A percentile compares a stretch with the other conserved stretches of the same genome.
Evolutionary conservation across 2,113 vertebrate genomes (phyloP).

Genomic region (Cephalopterus ornatus): DNA sequence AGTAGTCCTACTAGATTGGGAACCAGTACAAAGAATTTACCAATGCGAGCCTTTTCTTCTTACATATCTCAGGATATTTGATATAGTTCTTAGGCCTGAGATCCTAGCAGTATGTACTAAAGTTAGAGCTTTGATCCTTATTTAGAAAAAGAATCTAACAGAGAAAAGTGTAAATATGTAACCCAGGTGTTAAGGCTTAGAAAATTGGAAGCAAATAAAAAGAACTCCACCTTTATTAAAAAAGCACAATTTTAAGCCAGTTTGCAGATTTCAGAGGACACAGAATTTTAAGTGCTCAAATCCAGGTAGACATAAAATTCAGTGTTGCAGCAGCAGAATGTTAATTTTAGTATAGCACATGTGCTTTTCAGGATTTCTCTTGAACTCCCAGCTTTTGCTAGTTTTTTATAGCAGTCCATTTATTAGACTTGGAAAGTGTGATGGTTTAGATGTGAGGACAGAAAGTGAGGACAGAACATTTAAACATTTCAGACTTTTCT

Average conservation of each 20-base stretch:
- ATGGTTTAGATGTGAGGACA: neutral
- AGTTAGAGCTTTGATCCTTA: neutral
- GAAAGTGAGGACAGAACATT: neutral
- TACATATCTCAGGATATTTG: neutral
- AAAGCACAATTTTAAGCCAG: neutral
- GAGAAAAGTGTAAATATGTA: neutral
- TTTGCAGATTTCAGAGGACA: neutral
- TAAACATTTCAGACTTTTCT: neutral
- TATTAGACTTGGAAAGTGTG: neutral
- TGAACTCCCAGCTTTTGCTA: neutral
- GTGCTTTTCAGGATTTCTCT: neutral
- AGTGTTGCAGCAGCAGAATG: neutral
- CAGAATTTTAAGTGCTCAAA: neutral
- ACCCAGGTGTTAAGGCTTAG: neutral
- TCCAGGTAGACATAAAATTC: neutral
- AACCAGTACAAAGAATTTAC: neutral
- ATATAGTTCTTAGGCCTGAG: neutral
- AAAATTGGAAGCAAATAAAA: neutral
- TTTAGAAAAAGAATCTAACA: neutral
- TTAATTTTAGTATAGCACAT: neutral
- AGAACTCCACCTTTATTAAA: neutral
- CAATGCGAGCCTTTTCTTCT: neutral
- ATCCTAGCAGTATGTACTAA: neutral
- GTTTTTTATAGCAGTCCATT: neutral
- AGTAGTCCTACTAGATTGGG: neutral